These are phyloP conservation scores for Diacarnus erythraeanus DNA, from an alignment of 37 sponge, comb jelly and placozoan species.

Conservation along the genomic window DNA sequence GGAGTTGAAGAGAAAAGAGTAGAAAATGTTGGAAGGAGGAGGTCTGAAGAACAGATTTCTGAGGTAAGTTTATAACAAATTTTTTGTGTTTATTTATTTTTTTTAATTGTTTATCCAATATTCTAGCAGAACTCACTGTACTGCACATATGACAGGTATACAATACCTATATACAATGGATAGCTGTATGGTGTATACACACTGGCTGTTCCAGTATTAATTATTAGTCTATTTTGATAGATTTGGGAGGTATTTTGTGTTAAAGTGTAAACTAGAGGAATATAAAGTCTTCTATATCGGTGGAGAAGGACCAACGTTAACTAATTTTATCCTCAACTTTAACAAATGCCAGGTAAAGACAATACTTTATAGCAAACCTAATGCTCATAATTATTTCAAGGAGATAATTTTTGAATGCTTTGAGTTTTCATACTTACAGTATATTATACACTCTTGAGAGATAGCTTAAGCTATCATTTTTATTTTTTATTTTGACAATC, in stretches of 20 bases:
- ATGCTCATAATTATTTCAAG: too few relatives aligned
- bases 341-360: slow-evolving; percentile 59
- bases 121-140: background rate
- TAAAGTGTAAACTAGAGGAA: slow-evolving; percentile 52
- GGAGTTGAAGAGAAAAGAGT: too few relatives aligned
- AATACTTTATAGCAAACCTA: too few relatives aligned
- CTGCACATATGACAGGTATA: background rate
- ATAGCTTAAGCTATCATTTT: too few relatives aligned
- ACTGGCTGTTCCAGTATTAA: background rate
- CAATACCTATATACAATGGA: background rate
- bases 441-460: too few relatives aligned
- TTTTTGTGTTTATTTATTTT: background rate
- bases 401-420: too few relatives aligned
- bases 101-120: background rate
- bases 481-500: too few relatives aligned
- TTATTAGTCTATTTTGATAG: background rate
- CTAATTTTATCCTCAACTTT: slow-evolving; percentile 72
- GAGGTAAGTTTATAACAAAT: background rate
- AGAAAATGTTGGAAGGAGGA: background rate
- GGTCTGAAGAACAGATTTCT: background rate
- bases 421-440: too few relatives aligned
- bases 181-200: background rate
- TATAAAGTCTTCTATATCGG: slow-evolving; percentile 84
- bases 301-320: slow-evolving; percentile 67
- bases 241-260: slow-evolving; percentile 61